These are phyloP conservation scores for Macaca nemestrina DNA, from an alignment of 2,113 vertebrate genomes.

Conservation along the genomic window DNA sequence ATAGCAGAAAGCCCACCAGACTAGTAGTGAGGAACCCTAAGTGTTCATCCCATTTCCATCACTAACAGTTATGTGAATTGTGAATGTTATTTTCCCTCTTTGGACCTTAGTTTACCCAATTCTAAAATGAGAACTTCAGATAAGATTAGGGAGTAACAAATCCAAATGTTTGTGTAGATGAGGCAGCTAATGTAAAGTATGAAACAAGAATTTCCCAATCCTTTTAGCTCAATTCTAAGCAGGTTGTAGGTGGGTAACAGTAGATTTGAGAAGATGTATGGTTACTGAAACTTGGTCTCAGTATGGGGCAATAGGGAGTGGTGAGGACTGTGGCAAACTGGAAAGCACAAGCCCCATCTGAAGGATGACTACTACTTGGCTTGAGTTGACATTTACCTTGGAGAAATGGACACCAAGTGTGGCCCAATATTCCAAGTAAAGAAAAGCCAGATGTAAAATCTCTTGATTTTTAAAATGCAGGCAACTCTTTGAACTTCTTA, in stretches of 20 bases:
- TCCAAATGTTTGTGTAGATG: neutral
- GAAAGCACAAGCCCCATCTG: neutral
- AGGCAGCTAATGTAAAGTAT: neutral
- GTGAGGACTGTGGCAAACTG: neutral
- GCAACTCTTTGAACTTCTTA: neutral
- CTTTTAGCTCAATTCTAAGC: neutral
- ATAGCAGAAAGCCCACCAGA: neutral
- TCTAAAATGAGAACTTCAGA: slow-evolving; percentile 2
- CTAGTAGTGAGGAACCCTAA: neutral
- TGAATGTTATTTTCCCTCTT: neutral
- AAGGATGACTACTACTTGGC: neutral
- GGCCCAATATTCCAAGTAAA: neutral
- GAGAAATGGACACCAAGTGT: neutral
- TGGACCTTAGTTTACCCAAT: neutral
- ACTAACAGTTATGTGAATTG: neutral
- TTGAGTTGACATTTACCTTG: neutral
- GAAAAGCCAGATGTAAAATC: neutral
- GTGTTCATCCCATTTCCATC: neutral
- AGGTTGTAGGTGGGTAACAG: accelerated
- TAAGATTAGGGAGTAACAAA: neutral
- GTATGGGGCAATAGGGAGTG: neutral
- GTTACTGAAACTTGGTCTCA: neutral
- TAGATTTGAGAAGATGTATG: neutral
- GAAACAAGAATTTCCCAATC: neutral
- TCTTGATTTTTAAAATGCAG: slow-evolving; percentile 30